Base-by-base conservation (phyloP, 2,113 vertebrate genomes). In the Piprites chloris region DNA sequence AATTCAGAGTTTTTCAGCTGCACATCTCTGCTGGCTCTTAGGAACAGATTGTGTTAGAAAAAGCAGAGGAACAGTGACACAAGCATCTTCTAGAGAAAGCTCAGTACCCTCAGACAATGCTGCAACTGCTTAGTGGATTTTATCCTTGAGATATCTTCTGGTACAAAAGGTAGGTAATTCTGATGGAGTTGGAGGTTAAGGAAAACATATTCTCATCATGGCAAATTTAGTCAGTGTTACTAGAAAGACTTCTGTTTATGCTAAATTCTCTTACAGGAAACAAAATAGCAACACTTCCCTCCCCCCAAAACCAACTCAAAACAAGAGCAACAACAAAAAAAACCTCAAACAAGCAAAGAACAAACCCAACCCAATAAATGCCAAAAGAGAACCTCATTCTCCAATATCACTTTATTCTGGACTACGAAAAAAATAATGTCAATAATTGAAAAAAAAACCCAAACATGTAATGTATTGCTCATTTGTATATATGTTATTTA, bases 251-350 rank as follows among this genome's bases (percentile, higher is more conserved):
- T 68, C 21, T 23, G 12, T 32, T 32, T 53, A 56, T 14, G 8
- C 3, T 52, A 63, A 58, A 72, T 44, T 72, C 12, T 22, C 14
- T 24, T 42, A 5, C 14, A 66, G 72, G 19, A 69, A 73, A 23
- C 9, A 37, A 49, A 39, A 15, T 5, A 67, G 4, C 17, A 87
- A 52, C 23, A n/a, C 1, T 3, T 5, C 3, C 5, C 7, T 28
- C 8, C 9, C 1, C 12, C 4, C 0, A 1, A 1, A 30, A 33
- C 5, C 27, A 27, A 30, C 5, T 11, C 13, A 24, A 24, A 32
- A 27, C 1, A 61, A 18, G 22, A n/a, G 22, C 23, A 46, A 23
- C 5, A n/a, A 37, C 3, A 24, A 32, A 53, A 53, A 37, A 50
- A 44, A 5, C 11, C 35, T 61, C 24, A 39, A 28, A 28, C 28